Base-by-base conservation (phyloP, 2,797 vertebrate species). In the Enteromius anoplus region DNA sequence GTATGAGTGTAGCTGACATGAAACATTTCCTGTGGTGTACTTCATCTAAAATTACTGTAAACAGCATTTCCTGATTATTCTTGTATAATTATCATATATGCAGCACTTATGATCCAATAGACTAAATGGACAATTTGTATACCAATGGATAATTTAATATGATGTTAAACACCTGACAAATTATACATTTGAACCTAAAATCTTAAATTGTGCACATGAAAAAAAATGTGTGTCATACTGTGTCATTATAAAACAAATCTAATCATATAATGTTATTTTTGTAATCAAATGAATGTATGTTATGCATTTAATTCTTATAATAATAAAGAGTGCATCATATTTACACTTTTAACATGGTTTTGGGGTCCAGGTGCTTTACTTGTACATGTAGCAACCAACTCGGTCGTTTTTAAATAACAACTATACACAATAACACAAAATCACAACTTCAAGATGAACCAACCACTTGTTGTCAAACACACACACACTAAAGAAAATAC, bases 381-480 rank as follows among this genome's bases (percentile, higher is more conserved):
- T 81, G 19, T 49, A 23, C 53, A 6, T 51, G 53, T 10, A 42
- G n/a, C 34, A 80, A 42, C 47, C 37, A 55, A 26, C 60, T 19
- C 15, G 17, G 42, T 21, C 10, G 26, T 60, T 81, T 71, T 37
- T 73, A 26, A 26, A 29, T 81, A 81, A 81, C 73, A 40, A 81
- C 45, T 65, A 51, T 88, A 87, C 87, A 88, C 89, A 91, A 92
- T 84, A 92, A 90, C 91, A 87, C 87, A 88, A 89, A 91, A 92
- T 84, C 91, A 90, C 91, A 92, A 92, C 88, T 91, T 90, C 87
- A 80, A 89, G 90, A 88, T 88, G 90, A 92, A 89, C 91, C 90
- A 88, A 89, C 90, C 89, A 85, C 91, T 91, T 91, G 92, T 92
- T 92, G 88, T 91, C 92, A 91, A 90, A 89, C 92, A 91, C 78